Evolutionary conservation across 2,888 invertebrate species (phyloP).

Genomic region (Gastracanthus pulcherrimus): DNA sequence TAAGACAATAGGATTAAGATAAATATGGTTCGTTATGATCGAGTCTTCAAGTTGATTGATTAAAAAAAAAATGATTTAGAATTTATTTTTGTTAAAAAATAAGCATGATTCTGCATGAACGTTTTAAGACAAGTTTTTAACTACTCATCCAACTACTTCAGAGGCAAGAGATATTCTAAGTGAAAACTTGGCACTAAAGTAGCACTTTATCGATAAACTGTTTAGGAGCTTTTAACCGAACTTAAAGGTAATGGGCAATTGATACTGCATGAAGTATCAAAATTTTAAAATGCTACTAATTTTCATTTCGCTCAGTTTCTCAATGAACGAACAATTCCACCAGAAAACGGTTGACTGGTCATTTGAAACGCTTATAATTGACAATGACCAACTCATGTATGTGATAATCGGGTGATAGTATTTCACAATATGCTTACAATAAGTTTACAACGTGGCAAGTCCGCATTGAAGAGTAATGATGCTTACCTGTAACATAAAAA

Average conservation of each 20-base stretch:
- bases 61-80: too few species aligned
- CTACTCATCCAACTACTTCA: not conserved
- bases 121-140: not conserved
- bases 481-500: constrained; percentile 46
- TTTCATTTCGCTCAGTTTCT: not conserved
- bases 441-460: not conserved
- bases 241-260: not conserved
- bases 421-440: not conserved
- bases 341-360: not conserved
- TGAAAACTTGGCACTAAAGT: not conserved
- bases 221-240: not conserved
- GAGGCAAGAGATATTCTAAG: not conserved
- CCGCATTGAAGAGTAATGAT: not conserved
- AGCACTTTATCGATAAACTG: constrained; percentile 9
- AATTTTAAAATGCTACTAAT: not conserved
- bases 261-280: not conserved
- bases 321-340: not conserved
- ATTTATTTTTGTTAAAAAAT: not conserved
- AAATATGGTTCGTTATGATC: too few species aligned
- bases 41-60: too few species aligned
- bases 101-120: too few species aligned
- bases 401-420: not conserved
- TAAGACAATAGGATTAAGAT: too few species aligned
- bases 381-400: not conserved
- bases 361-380: not conserved